Evolutionary conservation across 2,797 vertebrate species (phyloP).

Genomic region (Gymnoscopelus microlampas): DNA sequence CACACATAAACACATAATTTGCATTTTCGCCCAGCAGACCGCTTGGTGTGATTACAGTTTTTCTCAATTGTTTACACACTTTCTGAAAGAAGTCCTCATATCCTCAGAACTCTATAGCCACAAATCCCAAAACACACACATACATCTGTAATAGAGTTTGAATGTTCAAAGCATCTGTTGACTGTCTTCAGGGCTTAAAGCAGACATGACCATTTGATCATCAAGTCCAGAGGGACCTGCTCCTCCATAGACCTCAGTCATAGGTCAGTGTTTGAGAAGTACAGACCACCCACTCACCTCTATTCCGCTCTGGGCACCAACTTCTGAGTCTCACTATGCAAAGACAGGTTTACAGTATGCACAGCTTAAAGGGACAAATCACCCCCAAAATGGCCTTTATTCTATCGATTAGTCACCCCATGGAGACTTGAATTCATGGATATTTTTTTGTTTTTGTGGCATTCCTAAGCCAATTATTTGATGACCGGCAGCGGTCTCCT

Average conservation of each 20-base stretch:
- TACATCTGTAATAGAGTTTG: conserved; percentile 38
- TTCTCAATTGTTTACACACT: too few species aligned
- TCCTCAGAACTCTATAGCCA: too few species aligned
- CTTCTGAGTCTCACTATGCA: conserved; percentile 12
- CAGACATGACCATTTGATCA: conserved; percentile 58
- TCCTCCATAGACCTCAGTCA: not conserved
- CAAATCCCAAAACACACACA: too few species aligned
- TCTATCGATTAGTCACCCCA: too few species aligned
- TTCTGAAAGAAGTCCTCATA: too few species aligned
- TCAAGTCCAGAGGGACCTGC: conserved; percentile 18
- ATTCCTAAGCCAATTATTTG: too few species aligned
- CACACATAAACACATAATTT: conserved; percentile 20
- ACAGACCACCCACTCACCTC: conserved; percentile 32
- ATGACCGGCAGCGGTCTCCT: too few species aligned
- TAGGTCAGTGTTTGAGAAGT: conserved; percentile 6
- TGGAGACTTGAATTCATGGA: too few species aligned
- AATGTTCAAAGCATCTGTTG: conserved; percentile 67
- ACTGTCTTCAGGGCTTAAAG: conserved; percentile 53
- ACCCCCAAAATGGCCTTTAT: too few species aligned
- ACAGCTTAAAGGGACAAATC: too few species aligned
- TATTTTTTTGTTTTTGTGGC: too few species aligned
- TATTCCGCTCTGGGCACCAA: conserved; percentile 19
- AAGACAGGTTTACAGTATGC: not conserved
- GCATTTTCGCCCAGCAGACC: conserved; percentile 21
- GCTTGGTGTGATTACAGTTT: conserved; percentile 53